Evolutionary conservation across 2,888 invertebrate species (phyloP).

Genomic region (Hypsopygia costalis): DNA sequence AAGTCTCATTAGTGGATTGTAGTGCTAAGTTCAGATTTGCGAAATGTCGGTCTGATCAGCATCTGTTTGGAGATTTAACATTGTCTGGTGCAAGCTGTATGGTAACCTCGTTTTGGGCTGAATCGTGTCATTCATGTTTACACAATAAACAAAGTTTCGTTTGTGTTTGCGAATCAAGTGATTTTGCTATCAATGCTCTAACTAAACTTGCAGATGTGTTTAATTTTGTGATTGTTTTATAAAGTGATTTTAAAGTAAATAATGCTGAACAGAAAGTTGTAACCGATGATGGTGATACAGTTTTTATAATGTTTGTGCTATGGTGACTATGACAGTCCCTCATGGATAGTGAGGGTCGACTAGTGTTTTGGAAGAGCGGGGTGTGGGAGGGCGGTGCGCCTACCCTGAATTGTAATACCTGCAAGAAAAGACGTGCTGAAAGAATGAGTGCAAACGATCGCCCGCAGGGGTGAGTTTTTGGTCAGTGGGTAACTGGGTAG

Average conservation of each 20-base stretch:
- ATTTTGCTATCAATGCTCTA: conserved; percentile 18
- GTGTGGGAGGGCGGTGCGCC: conserved; percentile 70
- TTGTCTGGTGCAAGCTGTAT: conserved; percentile 31
- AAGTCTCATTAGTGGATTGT: neutral
- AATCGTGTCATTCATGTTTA: conserved; percentile 42
- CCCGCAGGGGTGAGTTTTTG: conserved; percentile 57
- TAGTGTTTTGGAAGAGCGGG: conserved; percentile 72
- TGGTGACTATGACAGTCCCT: conserved; percentile 34
- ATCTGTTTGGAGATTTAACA: conserved; percentile 17
- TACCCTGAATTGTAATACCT: conserved; percentile 65
- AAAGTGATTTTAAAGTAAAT: neutral
- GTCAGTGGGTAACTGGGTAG: too few relatives aligned
- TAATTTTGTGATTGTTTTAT: conserved; percentile 16
- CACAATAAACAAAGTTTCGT: conserved; percentile 36
- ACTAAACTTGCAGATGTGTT: conserved; percentile 17
- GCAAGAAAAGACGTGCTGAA: conserved; percentile 68
- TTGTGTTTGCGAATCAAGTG: conserved; percentile 31
- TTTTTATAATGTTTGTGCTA: conserved; percentile 18
- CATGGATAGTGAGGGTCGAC: conserved; percentile 71
- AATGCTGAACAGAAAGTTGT: neutral
- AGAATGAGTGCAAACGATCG: conserved; percentile 64
- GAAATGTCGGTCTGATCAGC: conserved; percentile 14
- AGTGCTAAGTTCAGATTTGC: neutral
- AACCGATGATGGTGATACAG: conserved; percentile 11
- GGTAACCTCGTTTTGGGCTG: conserved; percentile 39